These are phyloP conservation scores for Drosophila saltans DNA, from an alignment of 1,140 invertebrate genomes.

Conservation along the genomic window DNA sequence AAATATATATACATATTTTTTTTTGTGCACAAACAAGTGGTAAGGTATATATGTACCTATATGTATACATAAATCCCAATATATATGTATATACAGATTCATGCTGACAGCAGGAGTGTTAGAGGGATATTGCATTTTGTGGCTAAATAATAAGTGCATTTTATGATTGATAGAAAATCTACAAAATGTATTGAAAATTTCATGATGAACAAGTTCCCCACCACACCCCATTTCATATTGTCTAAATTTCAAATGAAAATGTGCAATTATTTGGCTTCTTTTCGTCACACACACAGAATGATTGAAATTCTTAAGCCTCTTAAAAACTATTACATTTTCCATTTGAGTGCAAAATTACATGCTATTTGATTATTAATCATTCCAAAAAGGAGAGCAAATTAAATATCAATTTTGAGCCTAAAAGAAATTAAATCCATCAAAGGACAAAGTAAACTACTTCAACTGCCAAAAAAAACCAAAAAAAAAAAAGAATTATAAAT, in stretches of 20 bases:
- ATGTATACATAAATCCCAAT: constrained; percentile 9
- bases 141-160: constrained; percentile 29
- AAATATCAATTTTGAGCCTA: constrained; percentile 5
- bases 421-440: constrained; percentile 6
- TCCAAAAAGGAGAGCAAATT: not conserved
- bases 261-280: too few species aligned
- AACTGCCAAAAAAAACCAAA: not conserved
- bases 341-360: not conserved
- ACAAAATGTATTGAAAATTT: constrained; percentile 14
- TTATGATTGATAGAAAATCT: constrained; percentile 48
- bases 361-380: constrained; percentile 8
- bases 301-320: constrained; percentile 3
- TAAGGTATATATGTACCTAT: not conserved
- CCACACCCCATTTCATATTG: not conserved
- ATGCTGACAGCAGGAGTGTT: not conserved
- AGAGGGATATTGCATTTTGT: constrained; percentile 61
- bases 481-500: not conserved
- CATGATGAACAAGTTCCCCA: not conserved
- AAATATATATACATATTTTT: constrained; percentile 77
- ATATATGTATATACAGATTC: constrained; percentile 10
- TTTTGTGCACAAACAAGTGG: constrained; percentile 31
- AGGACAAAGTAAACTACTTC: constrained; percentile 1
- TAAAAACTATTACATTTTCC: constrained; percentile 10
- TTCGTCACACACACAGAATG: not conserved
- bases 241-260: not conserved